Evolutionary conservation across 2,888 invertebrate genomes (phyloP), one percentile per base, ranked within the genome.

Genomic region (Synanthedon myopaeformis): DNA sequence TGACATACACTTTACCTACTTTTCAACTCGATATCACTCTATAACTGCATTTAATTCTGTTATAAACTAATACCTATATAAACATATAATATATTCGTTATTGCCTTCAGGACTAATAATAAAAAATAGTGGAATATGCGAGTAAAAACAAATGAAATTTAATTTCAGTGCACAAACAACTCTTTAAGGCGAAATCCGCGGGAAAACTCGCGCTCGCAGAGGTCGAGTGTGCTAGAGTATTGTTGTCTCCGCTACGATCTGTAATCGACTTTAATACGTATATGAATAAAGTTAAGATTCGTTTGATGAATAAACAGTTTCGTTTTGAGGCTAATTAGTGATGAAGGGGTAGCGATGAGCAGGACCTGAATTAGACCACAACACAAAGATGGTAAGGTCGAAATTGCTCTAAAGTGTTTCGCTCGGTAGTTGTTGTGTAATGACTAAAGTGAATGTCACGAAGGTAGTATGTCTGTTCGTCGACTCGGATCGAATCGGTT

Each of bases 301-400:
- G 56, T 55, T 54, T 56, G 56, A 19, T 49, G 52, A 28, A 48
- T 50, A 51, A 59, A 62, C 65, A 70, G 67, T 70, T 71, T 72
- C 71, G 74, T 80, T 82, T 82, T 79, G 76, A 82, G 76, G 85
- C 85, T 86, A 85, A 85, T 85, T 83, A 85, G 81, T 70, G 69
- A 63, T 72, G 65, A 71, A 35, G 35, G 35, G 35, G 35, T 35
- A 35, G 10, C 5, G 45, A 12, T 13, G 12, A 45, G 12, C 45
- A 10, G 35, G 35, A 45, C 45, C 14, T 45, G 45, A 12, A 45
- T 45, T 12, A 6, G 45, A 45, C 45, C 45, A 13, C 14, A 45
- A 14, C 8, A 3, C 8, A 12, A 6, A 35, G 14, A 45, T 2
- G 6, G 6, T 12, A 45, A 45, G 14, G 45, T 45, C 8, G 14